Evolutionary conservation across 2,797 vertebrate species (phyloP), one percentile per base, ranked within the genome.

Genomic region (Sebastes taczanowskii): DNA sequence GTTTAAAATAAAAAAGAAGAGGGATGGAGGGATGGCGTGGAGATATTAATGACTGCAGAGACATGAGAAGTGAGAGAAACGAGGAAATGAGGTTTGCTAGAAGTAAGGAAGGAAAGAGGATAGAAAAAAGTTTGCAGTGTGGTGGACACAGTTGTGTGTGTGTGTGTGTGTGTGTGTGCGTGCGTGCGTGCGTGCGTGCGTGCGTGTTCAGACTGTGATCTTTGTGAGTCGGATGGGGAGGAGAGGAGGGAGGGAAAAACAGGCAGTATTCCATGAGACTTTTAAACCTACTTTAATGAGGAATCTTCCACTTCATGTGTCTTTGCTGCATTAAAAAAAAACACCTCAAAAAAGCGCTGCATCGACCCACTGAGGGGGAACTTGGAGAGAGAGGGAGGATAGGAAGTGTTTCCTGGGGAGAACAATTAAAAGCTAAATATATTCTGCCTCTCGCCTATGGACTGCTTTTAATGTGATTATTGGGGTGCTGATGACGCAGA

Each of bases 261-360:
- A 69, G 64, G 77, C 75, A 60, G 35, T 80, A 81, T 88, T 86
- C 75, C 62, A 42, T 13, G 32, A 77, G 69, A 81, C 83, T 80
- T 87, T 85, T 76, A 86, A 85, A 84, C 30, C 61, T 63, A 46
- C 83, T 91, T 91, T 93, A 93, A 94, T 90, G 89, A 93, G 88
- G 86, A 89, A 90, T 83, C 71, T 78, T 78, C 70, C 27, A 74
- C 78, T 82, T 85, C 53, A 62, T 79, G 80, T 80, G 79, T 77
- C 79, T 75, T 35, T 56, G 71, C 78, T 86, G 76, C 81, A 77
- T 85, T 52, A 25, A 56, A 14, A 55, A 83, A 74, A 81, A 79
- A 35, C 46, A 11, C 74, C 74, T 35, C 30, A 83, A 20, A 49
- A 46, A 16, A 46, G 14, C 42, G 6, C 42, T 46, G 42, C 14